phyloP scores from a whole-genome alignment of 92 coral and sea anemone species.

The Phenganax marumi region DNA sequence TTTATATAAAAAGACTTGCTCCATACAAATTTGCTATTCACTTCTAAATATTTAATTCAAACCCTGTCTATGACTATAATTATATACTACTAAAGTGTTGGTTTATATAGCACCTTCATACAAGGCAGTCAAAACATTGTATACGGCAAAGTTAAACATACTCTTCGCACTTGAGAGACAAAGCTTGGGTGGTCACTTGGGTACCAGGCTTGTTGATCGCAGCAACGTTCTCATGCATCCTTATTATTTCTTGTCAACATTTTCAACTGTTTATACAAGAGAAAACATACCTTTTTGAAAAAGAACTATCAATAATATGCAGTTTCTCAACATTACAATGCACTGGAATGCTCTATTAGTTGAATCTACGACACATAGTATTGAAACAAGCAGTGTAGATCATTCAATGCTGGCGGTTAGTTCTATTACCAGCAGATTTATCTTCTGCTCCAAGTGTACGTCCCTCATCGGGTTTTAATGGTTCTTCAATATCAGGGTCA shows the following conservation, averaged over 20 bases:
- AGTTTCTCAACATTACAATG: too few species aligned
- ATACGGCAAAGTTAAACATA: conserved; percentile 1
- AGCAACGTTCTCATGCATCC: conserved; percentile 7
- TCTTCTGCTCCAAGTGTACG: conserved; percentile 61
- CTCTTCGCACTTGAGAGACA: conserved; percentile 97
- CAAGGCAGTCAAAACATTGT: neutral
- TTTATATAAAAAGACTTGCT: too few species aligned
- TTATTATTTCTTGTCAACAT: conserved; percentile 21
- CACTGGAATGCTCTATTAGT: too few species aligned
- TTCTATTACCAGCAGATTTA: conserved; percentile 38
- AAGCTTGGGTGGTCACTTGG: conserved; percentile 69
- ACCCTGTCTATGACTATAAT: too few species aligned
- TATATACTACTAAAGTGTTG: too few species aligned
- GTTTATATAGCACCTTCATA: neutral
- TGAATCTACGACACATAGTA: too few species aligned
- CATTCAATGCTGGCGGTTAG: neutral
- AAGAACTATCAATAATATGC: neutral
- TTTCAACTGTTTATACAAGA: conserved; percentile 40
- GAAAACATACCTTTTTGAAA: neutral
- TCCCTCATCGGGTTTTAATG: conserved; percentile 71
- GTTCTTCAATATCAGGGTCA: conserved; percentile 85
- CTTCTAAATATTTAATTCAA: too few species aligned
- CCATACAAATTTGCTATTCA: too few species aligned
- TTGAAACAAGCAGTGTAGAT: neutral
- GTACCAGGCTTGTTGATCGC: neutral